Base-by-base conservation (phyloP, 1,140 invertebrate species). In the Thaumetopoea pityocampa region DNA sequence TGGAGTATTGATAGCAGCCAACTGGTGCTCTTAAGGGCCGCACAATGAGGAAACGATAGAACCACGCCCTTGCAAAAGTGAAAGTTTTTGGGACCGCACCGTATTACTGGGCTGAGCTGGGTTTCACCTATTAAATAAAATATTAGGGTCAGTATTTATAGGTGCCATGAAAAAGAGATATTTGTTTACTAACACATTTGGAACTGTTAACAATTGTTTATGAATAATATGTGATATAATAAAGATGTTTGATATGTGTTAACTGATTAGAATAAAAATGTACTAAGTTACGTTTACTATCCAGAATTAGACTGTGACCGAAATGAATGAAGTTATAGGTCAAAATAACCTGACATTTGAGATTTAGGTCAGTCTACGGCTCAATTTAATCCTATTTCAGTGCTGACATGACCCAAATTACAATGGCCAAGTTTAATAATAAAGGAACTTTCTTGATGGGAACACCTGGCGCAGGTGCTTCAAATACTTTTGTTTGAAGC, bases 21-120 rank as follows among this genome's bases (percentile, higher is more conserved):
- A 52, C 93, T 92, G 50, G 93, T 91, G 35, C 96, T 88, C 37
- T 81, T 83, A 4, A 85, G 33, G 17, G 88, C 81, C 4, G 95
- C 94, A 76, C 95, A 97, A 74, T 98, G 96, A 27, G 96, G 95
- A 60, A 98, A 92, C 59, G 93, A 94, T 2, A 98, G 81, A 54
- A 98, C 91, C 15, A 95, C 91, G 3, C 96, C 93, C 74, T 98
- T 98, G 53, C 92, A 91, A 62, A 98, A 91, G 40, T 90, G 86
- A 8, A 93, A 89, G 37, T 90, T 91, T 16, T 90, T 87, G 1
- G 94, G 93, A 1, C 96, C 94, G 62, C 94, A 95, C 34, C 91
- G 90, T 17, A 99, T 90, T 19, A 98, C 92, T 2, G 96, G 96
- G 71, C 95, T 96, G 24, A 98, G 88, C 63, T 98, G 91, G 0